These are phyloP conservation scores for Anisognathus igniventris DNA, from an alignment of 2,797 vertebrate species.

Conservation along the genomic window DNA sequence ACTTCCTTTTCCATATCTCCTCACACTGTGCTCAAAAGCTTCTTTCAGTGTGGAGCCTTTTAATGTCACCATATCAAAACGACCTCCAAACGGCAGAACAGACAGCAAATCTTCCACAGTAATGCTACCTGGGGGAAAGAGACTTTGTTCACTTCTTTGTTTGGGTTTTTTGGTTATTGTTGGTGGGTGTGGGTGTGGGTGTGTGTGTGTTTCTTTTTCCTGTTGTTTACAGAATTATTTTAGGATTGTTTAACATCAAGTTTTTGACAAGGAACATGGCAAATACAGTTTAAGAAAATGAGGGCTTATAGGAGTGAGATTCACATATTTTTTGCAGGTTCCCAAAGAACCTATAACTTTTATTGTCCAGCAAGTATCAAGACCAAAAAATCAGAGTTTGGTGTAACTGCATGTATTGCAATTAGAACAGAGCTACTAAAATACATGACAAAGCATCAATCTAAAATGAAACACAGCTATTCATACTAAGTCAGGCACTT, in stretches of 20 bases:
- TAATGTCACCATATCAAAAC: constrained; percentile 84
- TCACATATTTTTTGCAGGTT: neutral
- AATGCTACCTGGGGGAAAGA: constrained; percentile 79
- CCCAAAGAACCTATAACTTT: neutral
- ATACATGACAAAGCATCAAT: neutral
- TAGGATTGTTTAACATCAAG: neutral
- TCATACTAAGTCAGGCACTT: neutral
- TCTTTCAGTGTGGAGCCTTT: constrained; percentile 85
- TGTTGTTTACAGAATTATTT: neutral
- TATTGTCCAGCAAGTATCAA: neutral
- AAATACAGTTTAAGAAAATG: neutral
- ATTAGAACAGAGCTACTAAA: neutral
- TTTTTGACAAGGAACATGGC: neutral
- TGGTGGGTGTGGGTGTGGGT: too few relatives aligned
- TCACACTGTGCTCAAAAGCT: constrained; percentile 87
- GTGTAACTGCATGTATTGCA: neutral
- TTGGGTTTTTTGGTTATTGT: neutral
- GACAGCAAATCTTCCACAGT: constrained; percentile 86
- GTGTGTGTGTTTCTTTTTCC: neutral
- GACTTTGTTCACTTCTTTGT: neutral
- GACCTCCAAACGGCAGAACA: constrained; percentile 89
- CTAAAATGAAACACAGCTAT: neutral
- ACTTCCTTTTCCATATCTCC: constrained; percentile 75
- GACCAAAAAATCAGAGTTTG: neutral
- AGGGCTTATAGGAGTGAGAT: neutral